Evolutionary conservation across 2,888 invertebrate species (phyloP).

Genomic region (Charanyca ferruginea): DNA sequence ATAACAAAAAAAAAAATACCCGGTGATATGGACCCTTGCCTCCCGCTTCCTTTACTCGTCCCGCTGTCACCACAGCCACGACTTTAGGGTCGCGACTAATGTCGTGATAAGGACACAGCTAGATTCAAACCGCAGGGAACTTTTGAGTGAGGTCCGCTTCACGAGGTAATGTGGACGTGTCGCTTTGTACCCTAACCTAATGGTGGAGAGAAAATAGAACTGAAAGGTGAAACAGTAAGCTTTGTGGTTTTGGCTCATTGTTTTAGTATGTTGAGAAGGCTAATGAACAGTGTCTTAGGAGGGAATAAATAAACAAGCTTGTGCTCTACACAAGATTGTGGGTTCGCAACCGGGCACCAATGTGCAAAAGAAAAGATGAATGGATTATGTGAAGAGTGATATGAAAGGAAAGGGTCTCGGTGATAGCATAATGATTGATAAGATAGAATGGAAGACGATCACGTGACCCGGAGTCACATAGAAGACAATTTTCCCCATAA

Average conservation of each 20-base stretch:
- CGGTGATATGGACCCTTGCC: background rate
- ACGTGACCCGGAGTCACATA: too few species aligned
- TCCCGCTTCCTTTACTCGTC: background rate
- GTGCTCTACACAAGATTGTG: too few species aligned
- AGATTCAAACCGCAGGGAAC: constrained; percentile 35
- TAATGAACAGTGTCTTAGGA: constrained; percentile 21
- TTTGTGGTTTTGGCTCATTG: constrained; percentile 22
- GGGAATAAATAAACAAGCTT: background rate
- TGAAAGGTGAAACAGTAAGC: constrained; percentile 25
- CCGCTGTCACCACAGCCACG: background rate
- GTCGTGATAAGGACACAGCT: constrained; percentile 19
- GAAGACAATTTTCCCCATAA: too few species aligned
- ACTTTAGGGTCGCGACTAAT: constrained; percentile 24
- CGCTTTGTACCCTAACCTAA: constrained; percentile 25
- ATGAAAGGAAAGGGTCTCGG: too few species aligned
- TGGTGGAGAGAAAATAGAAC: constrained; percentile 26
- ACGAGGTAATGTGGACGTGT: constrained; percentile 19
- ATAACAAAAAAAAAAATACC: too few species aligned
- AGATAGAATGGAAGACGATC: too few species aligned
- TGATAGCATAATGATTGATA: too few species aligned
- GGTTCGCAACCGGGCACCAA: too few species aligned
- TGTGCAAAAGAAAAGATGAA: too few species aligned
- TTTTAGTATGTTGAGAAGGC: constrained; percentile 5
- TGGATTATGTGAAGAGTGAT: too few species aligned
- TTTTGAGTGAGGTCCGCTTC: constrained; percentile 37